phyloP scores from a whole-genome alignment of 1,140 invertebrate genomes.

The Drosophila nigromelanica region DNA sequence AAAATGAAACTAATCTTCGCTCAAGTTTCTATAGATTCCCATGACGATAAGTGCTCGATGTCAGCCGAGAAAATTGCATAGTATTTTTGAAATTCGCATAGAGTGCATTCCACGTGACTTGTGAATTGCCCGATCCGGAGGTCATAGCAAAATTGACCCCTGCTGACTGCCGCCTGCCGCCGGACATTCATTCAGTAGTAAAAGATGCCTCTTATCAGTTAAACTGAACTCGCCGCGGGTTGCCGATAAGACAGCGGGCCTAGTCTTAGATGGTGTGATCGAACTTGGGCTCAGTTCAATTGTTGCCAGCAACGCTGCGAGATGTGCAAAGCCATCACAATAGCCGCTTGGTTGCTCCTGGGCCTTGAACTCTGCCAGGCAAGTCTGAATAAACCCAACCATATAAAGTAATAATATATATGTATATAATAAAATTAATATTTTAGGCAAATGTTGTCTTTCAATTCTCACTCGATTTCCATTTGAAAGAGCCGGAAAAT shows the following conservation, averaged over 20 bases:
- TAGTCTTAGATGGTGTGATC: slow-evolving; percentile 60
- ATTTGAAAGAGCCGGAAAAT: slow-evolving; percentile 51
- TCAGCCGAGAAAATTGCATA: background rate
- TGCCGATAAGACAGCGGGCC: slow-evolving; percentile 11
- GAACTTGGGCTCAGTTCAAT: slow-evolving; percentile 40
- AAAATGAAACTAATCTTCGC: too few species aligned
- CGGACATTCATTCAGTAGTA: slow-evolving; percentile 33
- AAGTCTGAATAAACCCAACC: slow-evolving; percentile 8
- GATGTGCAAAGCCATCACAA: slow-evolving; percentile 39
- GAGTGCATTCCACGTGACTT: slow-evolving; percentile 32
- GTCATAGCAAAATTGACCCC: slow-evolving; percentile 6
- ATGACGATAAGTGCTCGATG: background rate
- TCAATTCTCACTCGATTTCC: slow-evolving; percentile 60
- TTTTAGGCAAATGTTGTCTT: slow-evolving; percentile 54
- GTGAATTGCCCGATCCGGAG: slow-evolving; percentile 11
- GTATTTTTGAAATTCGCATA: background rate
- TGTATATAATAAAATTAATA: background rate
- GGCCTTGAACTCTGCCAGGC: slow-evolving; percentile 25
- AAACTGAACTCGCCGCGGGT: slow-evolving; percentile 1
- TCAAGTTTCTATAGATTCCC: background rate
- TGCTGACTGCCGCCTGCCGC: slow-evolving; percentile 12
- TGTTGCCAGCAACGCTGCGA: slow-evolving; percentile 37
- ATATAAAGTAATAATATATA: background rate
- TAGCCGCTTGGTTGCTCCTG: slow-evolving; percentile 34
- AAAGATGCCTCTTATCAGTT: slow-evolving; percentile 29